phyloP scores from a whole-genome alignment of 2,113 vertebrate species.

The Gopherus evgoodei region DNA sequence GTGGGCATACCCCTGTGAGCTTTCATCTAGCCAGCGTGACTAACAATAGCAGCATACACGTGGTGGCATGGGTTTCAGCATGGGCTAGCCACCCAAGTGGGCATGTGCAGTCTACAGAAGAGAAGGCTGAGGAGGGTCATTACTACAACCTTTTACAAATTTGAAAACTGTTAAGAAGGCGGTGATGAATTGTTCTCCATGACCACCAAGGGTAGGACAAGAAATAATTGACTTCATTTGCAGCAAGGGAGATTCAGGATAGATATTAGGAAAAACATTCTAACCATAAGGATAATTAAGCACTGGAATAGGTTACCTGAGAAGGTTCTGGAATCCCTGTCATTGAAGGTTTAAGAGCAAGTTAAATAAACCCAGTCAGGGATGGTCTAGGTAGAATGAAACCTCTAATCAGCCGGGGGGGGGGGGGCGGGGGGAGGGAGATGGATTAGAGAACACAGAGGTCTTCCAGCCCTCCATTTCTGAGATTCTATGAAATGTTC shows the following conservation, averaged over 20 bases:
- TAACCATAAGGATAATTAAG: background rate
- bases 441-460: background rate
- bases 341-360: background rate
- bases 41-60: background rate
- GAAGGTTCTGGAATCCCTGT: background rate
- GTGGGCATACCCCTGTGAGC: background rate
- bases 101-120: background rate
- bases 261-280: background rate
- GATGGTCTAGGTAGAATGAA: background rate
- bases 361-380: background rate
- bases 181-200: background rate
- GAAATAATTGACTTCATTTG: background rate
- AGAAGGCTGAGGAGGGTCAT: background rate
- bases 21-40: too few species aligned
- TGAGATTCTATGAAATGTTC: background rate
- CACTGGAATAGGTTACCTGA: background rate
- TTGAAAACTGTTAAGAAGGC: background rate
- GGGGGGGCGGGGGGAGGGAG: fast-evolving
- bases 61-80: background rate
- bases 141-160: background rate
- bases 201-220: background rate
- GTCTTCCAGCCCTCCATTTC: background rate
- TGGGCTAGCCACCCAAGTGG: background rate
- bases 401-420: too few species aligned
- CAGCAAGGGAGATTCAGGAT: background rate